A percentile compares a stretch with the other conserved stretches of the same genome.
These are phyloP conservation scores for Denticeps clupeoides DNA, from an alignment of 2,797 vertebrate species.

Conservation along the genomic window DNA sequence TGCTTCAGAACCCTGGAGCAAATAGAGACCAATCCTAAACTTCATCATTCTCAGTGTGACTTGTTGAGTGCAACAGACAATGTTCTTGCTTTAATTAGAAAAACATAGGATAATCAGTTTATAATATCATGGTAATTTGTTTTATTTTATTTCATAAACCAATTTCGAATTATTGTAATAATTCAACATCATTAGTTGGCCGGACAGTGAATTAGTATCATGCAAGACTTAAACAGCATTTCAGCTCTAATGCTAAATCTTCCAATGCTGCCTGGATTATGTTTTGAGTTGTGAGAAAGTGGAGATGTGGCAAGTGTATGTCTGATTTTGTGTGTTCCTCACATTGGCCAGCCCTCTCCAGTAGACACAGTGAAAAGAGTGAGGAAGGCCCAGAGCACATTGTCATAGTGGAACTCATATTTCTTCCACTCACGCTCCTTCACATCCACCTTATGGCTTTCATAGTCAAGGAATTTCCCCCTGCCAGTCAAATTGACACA, in stretches of 20 bases:
- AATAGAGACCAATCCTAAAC: not conserved
- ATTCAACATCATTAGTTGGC: too few relatives aligned
- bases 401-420: slow-evolving; percentile 94
- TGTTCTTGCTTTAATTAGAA: too few relatives aligned
- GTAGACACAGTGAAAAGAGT: slow-evolving; percentile 96
- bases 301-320: not conserved
- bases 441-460: slow-evolving; percentile 72
- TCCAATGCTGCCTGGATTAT: too few relatives aligned
- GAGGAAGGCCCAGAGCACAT: slow-evolving; percentile 93
- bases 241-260: too few relatives aligned
- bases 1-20: slow-evolving; percentile 84
- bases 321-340: slow-evolving; percentile 49
- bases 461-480: slow-evolving; percentile 88
- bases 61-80: too few relatives aligned
- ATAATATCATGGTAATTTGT: too few relatives aligned
- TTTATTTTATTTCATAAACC: too few relatives aligned
- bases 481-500: slow-evolving; percentile 43
- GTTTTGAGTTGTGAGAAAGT: not conserved
- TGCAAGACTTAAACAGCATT: too few relatives aligned
- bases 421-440: slow-evolving; percentile 86
- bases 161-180: too few relatives aligned
- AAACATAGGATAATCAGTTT: not conserved
- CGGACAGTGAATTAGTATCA: too few relatives aligned
- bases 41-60: too few relatives aligned
- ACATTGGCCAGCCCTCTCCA: slow-evolving; percentile 96